A percentile compares a stretch with the other conserved stretches of the same genome.
These are phyloP conservation scores for Caenorhabditis imperialis DNA, from an alignment of 2,888 invertebrate species.

Conservation along the genomic window DNA sequence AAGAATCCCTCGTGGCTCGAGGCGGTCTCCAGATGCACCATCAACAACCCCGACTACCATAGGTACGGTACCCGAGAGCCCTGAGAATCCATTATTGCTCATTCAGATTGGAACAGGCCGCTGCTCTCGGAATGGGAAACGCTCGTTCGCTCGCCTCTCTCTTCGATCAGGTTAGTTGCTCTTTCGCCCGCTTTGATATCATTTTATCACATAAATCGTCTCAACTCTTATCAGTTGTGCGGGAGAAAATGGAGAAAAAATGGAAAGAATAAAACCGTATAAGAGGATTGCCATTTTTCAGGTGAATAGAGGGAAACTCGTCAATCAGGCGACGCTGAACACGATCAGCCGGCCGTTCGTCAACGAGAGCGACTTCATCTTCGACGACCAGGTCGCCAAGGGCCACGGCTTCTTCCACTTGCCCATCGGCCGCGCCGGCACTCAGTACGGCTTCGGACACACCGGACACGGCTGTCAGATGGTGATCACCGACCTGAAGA, in stretches of 20 bases:
- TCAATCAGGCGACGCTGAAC: slow-evolving; percentile 57
- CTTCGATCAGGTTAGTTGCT: slow-evolving; percentile 65
- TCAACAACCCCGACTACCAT: slow-evolving; percentile 75
- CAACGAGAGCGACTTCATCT: slow-evolving; percentile 62
- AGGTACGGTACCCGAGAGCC: too few relatives aligned
- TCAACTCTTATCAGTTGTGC: too few relatives aligned
- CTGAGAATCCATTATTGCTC: too few relatives aligned
- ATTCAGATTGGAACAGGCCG: slow-evolving; percentile 73
- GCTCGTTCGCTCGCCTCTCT: slow-evolving; percentile 72
- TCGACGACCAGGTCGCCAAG: slow-evolving; percentile 60
- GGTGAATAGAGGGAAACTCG: slow-evolving; percentile 60
- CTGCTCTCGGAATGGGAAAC: slow-evolving; percentile 75
- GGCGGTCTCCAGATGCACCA: slow-evolving; percentile 64
- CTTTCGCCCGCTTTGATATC: not conserved
- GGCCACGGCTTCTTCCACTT: slow-evolving; percentile 69
- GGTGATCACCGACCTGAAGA: slow-evolving; percentile 61
- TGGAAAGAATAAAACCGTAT: slow-evolving; percentile 2
- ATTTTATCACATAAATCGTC: too few relatives aligned
- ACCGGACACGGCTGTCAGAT: slow-evolving; percentile 70
- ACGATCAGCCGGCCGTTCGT: slow-evolving; percentile 55
- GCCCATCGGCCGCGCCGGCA: slow-evolving; percentile 57
- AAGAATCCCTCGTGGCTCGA: slow-evolving; percentile 67
- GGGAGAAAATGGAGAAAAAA: slow-evolving; percentile 4
- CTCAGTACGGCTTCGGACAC: slow-evolving; percentile 63
- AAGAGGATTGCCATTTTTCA: slow-evolving; percentile 41